Percentiles rank a stretch among this genome's conserved stretches.
Conservation (phyloP, 2,113 vertebrate genomes). For the Pelobates fuscus region DNA sequence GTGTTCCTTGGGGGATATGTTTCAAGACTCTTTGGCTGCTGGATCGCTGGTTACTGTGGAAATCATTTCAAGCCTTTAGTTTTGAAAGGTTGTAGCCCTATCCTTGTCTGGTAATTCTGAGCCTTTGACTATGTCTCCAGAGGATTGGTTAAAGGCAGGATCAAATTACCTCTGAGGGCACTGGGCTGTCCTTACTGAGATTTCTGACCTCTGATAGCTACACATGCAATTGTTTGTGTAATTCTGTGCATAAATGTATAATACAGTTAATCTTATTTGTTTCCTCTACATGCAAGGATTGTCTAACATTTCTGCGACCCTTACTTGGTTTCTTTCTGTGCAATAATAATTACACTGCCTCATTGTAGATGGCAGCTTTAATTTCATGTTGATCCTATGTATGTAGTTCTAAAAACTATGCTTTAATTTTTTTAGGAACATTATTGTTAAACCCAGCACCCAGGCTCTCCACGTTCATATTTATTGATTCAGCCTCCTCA, state of each 20-base stretch:
- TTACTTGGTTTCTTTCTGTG: too few species aligned
- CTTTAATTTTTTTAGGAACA: too few species aligned
- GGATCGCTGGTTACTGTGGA: slow-evolving; percentile 20
- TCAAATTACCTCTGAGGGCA: slow-evolving; percentile 81
- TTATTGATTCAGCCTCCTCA: too few species aligned
- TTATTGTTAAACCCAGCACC: too few species aligned
- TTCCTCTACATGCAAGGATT: too few species aligned
- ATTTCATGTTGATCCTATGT: too few species aligned
- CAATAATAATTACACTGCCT: too few species aligned
- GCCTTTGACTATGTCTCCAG: slow-evolving; percentile 61
- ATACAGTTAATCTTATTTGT: too few species aligned
- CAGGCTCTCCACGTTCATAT: too few species aligned
- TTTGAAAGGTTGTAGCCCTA: neutral
- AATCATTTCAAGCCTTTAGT: slow-evolving; percentile 2
- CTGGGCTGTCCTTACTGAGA: slow-evolving; percentile 83
- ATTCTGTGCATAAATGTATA: neutral
- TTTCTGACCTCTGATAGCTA: slow-evolving; percentile 56
- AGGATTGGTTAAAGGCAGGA: slow-evolving; percentile 67
- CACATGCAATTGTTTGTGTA: neutral
- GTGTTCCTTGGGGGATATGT: slow-evolving; percentile 8
- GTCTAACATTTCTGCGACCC: too few species aligned
- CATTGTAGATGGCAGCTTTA: too few species aligned
- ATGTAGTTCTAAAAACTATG: too few species aligned
- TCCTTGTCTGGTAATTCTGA: slow-evolving; percentile 48
- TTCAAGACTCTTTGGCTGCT: slow-evolving; percentile 9